Conservation (phyloP, 2,797 vertebrate genomes). For the Periparus ater region DNA sequence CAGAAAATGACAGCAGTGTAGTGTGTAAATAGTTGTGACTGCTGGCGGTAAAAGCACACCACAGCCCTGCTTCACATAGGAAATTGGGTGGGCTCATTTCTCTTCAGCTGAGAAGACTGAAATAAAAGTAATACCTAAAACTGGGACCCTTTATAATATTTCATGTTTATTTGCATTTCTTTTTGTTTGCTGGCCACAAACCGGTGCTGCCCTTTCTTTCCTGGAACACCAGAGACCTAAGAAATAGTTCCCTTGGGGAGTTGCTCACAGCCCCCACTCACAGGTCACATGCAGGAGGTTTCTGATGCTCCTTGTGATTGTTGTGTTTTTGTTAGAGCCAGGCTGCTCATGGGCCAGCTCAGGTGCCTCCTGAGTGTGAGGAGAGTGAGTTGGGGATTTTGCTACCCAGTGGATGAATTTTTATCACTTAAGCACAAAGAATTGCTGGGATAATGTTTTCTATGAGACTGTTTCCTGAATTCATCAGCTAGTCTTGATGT, state of each 20-base stretch:
- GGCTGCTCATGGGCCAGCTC: neutral
- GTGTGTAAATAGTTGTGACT: neutral
- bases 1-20: neutral
- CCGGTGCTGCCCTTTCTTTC: neutral
- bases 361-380: neutral
- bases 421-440: neutral
- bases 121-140: neutral
- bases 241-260: neutral
- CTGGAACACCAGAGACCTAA: neutral
- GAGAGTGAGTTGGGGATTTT: neutral
- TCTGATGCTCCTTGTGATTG: neutral
- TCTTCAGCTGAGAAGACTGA: neutral
- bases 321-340: rapidly evolving
- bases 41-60: neutral
- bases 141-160: neutral
- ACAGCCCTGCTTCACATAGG: neutral
- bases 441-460: neutral
- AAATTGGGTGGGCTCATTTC: neutral
- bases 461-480: neutral
- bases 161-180: neutral
- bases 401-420: neutral
- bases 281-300: rapidly evolving
- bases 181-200: neutral
- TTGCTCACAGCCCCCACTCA: rapidly evolving
- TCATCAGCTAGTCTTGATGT: neutral